These are phyloP conservation scores for Drosophila busckii DNA, from an alignment of 1,140 invertebrate genomes.

Conservation along the genomic window DNA sequence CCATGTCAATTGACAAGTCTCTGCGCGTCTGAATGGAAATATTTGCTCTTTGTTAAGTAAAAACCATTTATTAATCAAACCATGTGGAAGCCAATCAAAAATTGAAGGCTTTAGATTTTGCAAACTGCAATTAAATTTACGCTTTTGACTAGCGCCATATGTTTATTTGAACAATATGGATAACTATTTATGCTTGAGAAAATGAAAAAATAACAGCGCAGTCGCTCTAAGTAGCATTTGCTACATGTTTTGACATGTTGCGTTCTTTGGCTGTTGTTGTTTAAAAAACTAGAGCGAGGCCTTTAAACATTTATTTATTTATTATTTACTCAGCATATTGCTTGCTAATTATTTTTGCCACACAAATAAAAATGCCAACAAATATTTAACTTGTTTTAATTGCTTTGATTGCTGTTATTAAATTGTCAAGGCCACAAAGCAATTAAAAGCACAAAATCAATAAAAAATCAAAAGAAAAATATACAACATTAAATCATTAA, in stretches of 20 bases:
- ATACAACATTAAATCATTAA: constrained; percentile 8
- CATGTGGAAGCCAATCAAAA: constrained; percentile 38
- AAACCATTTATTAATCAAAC: constrained; percentile 71
- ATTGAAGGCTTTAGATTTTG: neutral
- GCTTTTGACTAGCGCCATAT: constrained; percentile 33
- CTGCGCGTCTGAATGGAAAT: constrained; percentile 7
- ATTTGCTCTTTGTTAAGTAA: constrained; percentile 50
- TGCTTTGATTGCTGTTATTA: too few relatives aligned
- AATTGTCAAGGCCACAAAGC: too few relatives aligned
- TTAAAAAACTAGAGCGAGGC: too few relatives aligned
- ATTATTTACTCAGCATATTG: too few relatives aligned
- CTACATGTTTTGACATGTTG: too few relatives aligned
- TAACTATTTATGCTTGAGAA: constrained; percentile 24
- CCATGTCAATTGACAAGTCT: constrained; percentile 59
- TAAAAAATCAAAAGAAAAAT: constrained; percentile 28
- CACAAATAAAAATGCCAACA: too few relatives aligned
- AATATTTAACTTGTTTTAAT: too few relatives aligned
- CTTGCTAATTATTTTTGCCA: too few relatives aligned
- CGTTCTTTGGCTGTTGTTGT: too few relatives aligned
- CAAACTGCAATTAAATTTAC: constrained; percentile 41
- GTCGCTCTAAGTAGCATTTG: too few relatives aligned
- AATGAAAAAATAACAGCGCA: constrained; percentile 64
- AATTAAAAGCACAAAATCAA: constrained; percentile 15
- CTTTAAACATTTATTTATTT: too few relatives aligned
- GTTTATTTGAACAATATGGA: constrained; percentile 58